Conservation (phyloP, 1,140 invertebrate species). For the Papilio machaon region DNA sequence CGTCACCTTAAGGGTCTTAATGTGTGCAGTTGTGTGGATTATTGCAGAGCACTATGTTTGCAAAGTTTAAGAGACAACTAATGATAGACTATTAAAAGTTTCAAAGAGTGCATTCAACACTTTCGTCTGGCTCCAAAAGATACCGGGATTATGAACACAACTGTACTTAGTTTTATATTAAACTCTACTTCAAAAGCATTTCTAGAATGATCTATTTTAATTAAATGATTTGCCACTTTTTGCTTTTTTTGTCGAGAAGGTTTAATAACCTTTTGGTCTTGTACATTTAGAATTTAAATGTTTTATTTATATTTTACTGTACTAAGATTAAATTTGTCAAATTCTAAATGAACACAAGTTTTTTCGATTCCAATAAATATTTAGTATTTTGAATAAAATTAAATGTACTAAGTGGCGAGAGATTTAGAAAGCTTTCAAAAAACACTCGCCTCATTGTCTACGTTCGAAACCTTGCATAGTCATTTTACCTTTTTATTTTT, state of each 20-base stretch:
- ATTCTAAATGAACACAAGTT: too few species aligned
- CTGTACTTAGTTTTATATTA: neutral
- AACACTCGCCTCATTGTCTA: neutral
- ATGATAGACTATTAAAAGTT: constrained; percentile 9
- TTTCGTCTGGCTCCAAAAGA: neutral
- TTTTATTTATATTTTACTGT: too few species aligned
- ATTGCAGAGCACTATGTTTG: neutral
- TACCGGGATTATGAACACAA: neutral
- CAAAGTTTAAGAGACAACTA: neutral
- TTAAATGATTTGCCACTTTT: neutral
- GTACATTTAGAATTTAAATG: too few species aligned
- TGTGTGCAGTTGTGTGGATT: constrained; percentile 2
- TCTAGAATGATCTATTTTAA: neutral
- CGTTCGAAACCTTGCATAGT: neutral
- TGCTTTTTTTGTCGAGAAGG: neutral
- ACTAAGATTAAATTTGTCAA: too few species aligned
- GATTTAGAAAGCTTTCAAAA: neutral
- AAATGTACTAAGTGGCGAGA: neutral
- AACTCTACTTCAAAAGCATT: neutral
- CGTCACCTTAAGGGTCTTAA: neutral
- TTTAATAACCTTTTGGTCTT: neutral
- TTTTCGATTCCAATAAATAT: too few species aligned
- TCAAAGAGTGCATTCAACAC: neutral
- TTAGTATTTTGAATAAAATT: too few species aligned
- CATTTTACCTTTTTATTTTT: neutral